Evolutionary conservation across 1,140 invertebrate genomes (phyloP), one percentile per base, ranked within the genome.

Genomic region (Lepidurus arcticus): DNA sequence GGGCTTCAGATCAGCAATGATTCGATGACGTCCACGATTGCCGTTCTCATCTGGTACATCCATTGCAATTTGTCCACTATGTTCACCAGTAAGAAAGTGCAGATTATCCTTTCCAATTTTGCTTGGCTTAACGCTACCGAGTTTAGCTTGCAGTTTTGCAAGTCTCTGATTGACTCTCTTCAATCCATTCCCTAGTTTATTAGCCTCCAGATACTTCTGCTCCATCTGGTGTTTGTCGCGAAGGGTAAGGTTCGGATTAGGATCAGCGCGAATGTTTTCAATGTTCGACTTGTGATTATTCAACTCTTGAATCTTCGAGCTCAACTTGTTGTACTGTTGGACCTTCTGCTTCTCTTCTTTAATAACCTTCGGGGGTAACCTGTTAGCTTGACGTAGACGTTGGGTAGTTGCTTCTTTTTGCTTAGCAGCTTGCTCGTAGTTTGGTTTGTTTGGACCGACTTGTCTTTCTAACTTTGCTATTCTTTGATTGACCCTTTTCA

Each of bases 71-170:
- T 76, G 75, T 24, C 42, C 42, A 44, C 4, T 42, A 11, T 7
- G 75, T 0, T 76, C 75, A 0, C n/a, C 21, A 34, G n/a, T 76
- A 10, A 76, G 75, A n/a, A 76, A 76, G 11, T 76, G 75, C 0
- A 76, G 10, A 44, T 76, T 76, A 21, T 43, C 10, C n/a, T 24
- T n/a, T 26, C 75, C 75, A 11, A 26, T 8, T 43, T 76, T 76
- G 21, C n/a, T 42, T 9, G 75, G 75, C 21, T 44, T 4, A 1
- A 76, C 42, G 24, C 44, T 11, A 1, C 5, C 21, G 16, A 47
- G 45, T 16, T 47, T 16, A 2, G 8, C n/a, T 43, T 26, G 4
- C 45, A 10, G 45, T 21, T n/a, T 10, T 10, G 10, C 8, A 21
- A 76, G 10, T n/a, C n/a, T 24, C 42, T 76, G 75, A 42, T 24